phyloP scores from a whole-genome alignment of 2,113 vertebrate species.

The Struthidea cinerea region DNA sequence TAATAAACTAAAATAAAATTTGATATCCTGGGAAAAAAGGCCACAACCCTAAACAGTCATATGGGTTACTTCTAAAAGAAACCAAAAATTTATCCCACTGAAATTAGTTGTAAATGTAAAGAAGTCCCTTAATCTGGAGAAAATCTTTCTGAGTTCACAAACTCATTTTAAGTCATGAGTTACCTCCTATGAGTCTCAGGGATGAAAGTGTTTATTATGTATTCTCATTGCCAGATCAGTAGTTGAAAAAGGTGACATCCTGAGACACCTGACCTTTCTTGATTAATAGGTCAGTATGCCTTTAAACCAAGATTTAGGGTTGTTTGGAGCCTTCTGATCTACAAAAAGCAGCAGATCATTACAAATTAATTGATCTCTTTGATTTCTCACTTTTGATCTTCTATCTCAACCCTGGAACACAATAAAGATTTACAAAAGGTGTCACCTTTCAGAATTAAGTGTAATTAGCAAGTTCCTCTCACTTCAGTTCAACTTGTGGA shows the following conservation, averaged over 20 bases:
- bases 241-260: not conserved
- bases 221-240: not conserved
- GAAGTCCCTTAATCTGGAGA: not conserved
- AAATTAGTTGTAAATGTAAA: not conserved
- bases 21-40: not conserved
- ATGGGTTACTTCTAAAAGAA: not conserved
- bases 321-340: not conserved
- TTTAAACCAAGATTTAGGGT: conserved; percentile 5
- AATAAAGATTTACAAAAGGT: not conserved
- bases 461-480: not conserved
- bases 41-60: not conserved
- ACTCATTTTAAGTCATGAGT: not conserved
- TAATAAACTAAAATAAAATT: not conserved
- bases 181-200: not conserved
- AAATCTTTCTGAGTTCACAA: not conserved
- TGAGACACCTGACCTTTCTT: conserved; percentile 8
- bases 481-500: not conserved
- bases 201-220: not conserved
- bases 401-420: not conserved
- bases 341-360: not conserved
- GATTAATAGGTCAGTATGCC: not conserved
- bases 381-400: not conserved
- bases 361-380: not conserved
- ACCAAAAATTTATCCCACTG: not conserved
- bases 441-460: not conserved